A percentile compares a stretch with the other conserved stretches of the same genome.
phyloP scores from a whole-genome alignment of 2,888 invertebrate genomes.

The Cylindroiulus punctatus region DNA sequence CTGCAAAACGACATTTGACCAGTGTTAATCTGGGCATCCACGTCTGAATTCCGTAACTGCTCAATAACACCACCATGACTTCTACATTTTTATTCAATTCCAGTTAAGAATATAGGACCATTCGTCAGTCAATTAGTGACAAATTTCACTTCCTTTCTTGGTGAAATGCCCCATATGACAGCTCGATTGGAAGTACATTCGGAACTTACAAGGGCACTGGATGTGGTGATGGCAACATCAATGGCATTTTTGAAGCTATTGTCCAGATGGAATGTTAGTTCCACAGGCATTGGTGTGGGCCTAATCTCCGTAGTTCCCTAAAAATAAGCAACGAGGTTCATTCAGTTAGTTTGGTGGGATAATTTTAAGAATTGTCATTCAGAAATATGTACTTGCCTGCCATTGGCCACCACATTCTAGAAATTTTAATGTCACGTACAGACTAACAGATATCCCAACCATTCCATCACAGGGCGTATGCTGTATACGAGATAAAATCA shows the following conservation, averaged over 20 bases:
- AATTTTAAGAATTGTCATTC: background rate
- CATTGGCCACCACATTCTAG: conserved; percentile 59
- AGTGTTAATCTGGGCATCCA: too few species aligned
- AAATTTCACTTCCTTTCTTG: too few species aligned
- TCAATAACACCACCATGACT: too few species aligned
- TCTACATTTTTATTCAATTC: too few species aligned
- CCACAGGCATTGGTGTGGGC: conserved; percentile 64
- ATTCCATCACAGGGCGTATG: conserved; percentile 69
- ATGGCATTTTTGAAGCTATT: conserved; percentile 66
- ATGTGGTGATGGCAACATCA: conserved; percentile 65
- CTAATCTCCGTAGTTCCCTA: conserved; percentile 57
- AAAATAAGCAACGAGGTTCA: background rate
- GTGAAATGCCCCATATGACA: too few species aligned
- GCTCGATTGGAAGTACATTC: too few species aligned
- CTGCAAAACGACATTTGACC: background rate
- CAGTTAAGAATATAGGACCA: too few species aligned
- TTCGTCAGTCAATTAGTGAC: too few species aligned
- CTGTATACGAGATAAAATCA: conserved; percentile 61
- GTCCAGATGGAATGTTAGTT: conserved; percentile 69
- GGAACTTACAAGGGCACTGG: conserved; percentile 64
- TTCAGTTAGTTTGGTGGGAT: background rate
- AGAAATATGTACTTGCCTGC: conserved; percentile 1
- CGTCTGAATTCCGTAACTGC: too few species aligned
- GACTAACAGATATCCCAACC: conserved; percentile 64
- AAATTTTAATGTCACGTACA: conserved; percentile 63